These are phyloP conservation scores for Oophaga pumilio DNA, from an alignment of 2,113 vertebrate genomes.

Conservation along the genomic window DNA sequence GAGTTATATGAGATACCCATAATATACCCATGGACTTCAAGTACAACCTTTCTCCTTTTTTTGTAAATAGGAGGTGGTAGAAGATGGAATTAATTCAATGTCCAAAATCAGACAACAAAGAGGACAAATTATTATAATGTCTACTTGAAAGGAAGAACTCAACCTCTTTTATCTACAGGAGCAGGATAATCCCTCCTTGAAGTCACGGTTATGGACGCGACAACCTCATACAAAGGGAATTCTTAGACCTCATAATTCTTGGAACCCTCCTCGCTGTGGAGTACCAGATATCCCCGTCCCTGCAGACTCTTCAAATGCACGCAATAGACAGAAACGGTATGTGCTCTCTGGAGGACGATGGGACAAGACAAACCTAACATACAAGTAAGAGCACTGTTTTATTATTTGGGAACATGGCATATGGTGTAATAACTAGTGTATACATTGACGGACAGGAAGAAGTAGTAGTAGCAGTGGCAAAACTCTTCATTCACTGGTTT, in stretches of 20 bases:
- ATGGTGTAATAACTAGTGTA: not conserved
- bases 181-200: slow-evolving; percentile 43
- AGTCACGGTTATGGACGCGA: slow-evolving; percentile 44
- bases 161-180: slow-evolving; percentile 25
- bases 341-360: slow-evolving; percentile 84
- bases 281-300: slow-evolving; percentile 77
- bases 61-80: slow-evolving; percentile 22
- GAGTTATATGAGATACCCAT: not conserved
- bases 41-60: slow-evolving; percentile 21
- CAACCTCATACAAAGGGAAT: slow-evolving; percentile 61
- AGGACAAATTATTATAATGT: slow-evolving; percentile 10
- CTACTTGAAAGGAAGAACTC: slow-evolving; percentile 15
- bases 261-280: slow-evolving; percentile 81
- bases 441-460: not conserved
- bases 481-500: not conserved
- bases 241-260: rapidly evolving
- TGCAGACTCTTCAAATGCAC: slow-evolving; percentile 57
- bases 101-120: slow-evolving; percentile 35
- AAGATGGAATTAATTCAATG: slow-evolving; percentile 4
- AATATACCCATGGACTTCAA: not conserved
- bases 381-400: slow-evolving; percentile 79
- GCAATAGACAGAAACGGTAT: slow-evolving; percentile 82
- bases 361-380: slow-evolving; percentile 87
- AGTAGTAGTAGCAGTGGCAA: not conserved
- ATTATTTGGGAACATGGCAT: not conserved